phyloP scores from a whole-genome alignment of 2,113 vertebrate species.

The human (Homo sapiens) region DNA sequence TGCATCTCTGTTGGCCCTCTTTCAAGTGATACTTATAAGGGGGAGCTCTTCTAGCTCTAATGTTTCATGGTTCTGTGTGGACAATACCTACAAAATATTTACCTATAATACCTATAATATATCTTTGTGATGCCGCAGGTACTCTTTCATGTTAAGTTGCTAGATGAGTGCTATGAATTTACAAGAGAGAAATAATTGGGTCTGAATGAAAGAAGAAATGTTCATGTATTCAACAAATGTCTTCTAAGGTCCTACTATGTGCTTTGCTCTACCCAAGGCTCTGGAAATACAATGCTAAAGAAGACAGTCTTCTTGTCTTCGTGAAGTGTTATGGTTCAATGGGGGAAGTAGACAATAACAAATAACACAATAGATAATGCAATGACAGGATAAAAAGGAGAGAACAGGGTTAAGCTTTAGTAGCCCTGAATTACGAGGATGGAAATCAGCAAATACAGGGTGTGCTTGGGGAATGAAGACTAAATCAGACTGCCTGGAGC shows the following conservation, averaged over 20 bases:
- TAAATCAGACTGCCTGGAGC: background rate
- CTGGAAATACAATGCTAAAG: background rate
- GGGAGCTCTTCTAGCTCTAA: background rate
- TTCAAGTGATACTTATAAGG: background rate
- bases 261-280: background rate
- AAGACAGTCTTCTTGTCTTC: background rate
- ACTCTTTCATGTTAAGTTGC: background rate
- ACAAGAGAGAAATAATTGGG: background rate
- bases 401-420: conserved; percentile 1
- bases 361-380: background rate
- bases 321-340: background rate
- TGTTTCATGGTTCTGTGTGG: background rate
- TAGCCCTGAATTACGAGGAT: background rate
- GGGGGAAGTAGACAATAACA: background rate
- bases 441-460: background rate
- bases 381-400: background rate
- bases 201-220: background rate
- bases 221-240: background rate
- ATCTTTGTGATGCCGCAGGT: background rate
- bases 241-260: background rate
- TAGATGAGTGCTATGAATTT: background rate
- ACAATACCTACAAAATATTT: background rate
- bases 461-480: background rate
- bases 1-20: background rate
- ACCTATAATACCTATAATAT: background rate